Conservation (phyloP, 2,797 vertebrate species). For the Rachycentron canadum region DNA sequence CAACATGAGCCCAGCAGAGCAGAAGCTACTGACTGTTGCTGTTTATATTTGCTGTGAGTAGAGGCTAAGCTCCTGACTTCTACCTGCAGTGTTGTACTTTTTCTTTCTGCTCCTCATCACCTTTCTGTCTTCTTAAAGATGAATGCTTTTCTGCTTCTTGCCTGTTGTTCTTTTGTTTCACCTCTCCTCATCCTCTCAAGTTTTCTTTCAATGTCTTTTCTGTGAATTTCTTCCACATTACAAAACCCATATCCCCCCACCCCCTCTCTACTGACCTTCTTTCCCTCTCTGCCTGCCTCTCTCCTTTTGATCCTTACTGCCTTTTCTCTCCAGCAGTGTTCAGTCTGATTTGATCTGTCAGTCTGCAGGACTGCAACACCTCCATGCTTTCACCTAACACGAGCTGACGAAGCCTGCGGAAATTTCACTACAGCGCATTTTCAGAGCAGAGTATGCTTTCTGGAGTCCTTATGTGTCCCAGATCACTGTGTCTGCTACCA, state of each 20-base stretch:
- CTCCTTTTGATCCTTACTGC: constrained; percentile 55
- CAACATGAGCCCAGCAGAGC: neutral
- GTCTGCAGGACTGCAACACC: constrained; percentile 65
- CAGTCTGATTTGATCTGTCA: constrained; percentile 69
- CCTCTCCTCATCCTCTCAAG: constrained; percentile 20
- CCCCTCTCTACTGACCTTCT: neutral
- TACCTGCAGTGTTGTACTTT: neutral
- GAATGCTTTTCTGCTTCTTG: constrained; percentile 4
- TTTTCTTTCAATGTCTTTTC: constrained; percentile 11
- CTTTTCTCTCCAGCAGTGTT: constrained; percentile 58
- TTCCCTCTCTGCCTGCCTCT: neutral
- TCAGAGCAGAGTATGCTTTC: constrained; percentile 23
- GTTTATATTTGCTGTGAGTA: neutral
- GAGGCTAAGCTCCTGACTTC: neutral
- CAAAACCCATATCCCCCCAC: neutral
- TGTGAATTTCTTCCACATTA: neutral
- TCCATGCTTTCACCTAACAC: constrained; percentile 62
- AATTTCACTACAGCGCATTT: constrained; percentile 42
- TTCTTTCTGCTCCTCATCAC: constrained; percentile 1
- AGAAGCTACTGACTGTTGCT: neutral
- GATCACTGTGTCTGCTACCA: constrained; percentile 24
- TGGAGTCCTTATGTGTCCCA: constrained; percentile 45
- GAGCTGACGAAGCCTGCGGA: constrained; percentile 55
- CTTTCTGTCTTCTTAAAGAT: neutral
- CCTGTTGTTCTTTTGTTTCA: constrained; percentile 30